These are phyloP conservation scores for Diachasma alloeum DNA, from an alignment of 1,140 invertebrate species.

Conservation along the genomic window DNA sequence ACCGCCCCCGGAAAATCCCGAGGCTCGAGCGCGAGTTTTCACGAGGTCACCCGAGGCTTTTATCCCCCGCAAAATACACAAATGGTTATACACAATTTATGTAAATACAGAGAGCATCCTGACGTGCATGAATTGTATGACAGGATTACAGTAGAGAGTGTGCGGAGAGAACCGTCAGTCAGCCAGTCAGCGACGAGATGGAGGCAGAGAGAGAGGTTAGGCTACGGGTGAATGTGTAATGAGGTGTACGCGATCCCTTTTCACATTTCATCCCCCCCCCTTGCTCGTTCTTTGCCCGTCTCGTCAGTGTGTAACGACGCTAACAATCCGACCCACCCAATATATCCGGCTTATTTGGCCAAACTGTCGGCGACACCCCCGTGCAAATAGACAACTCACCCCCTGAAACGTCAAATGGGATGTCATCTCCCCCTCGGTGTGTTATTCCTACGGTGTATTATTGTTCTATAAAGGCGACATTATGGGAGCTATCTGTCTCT, in stretches of 20 bases:
- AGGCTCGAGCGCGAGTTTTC: not conserved
- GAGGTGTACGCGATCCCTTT: slow-evolving; percentile 47
- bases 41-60: not conserved
- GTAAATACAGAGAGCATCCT: slow-evolving; percentile 8
- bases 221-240: slow-evolving; percentile 56
- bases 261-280: slow-evolving; percentile 43
- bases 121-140: slow-evolving; percentile 8
- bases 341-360: slow-evolving; percentile 26
- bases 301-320: not conserved
- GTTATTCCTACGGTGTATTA: not conserved
- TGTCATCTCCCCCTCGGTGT: slow-evolving; percentile 1
- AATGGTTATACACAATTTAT: slow-evolving; percentile 19
- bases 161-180: slow-evolving; percentile 49
- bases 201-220: slow-evolving; percentile 36
- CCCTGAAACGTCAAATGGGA: slow-evolving; percentile 33
- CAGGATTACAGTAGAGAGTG: slow-evolving; percentile 19
- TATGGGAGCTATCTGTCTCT: not conserved
- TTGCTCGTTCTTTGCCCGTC: not conserved
- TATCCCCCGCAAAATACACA: slow-evolving; percentile 14
- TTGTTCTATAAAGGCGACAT: not conserved
- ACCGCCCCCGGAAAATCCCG: not conserved
- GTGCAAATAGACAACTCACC: slow-evolving; percentile 36
- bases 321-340: not conserved
- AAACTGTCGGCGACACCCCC: slow-evolving; percentile 32
- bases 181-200: slow-evolving; percentile 44